Conservation (phyloP, 2,888 invertebrate genomes). For the Leucozona laternaria region DNA sequence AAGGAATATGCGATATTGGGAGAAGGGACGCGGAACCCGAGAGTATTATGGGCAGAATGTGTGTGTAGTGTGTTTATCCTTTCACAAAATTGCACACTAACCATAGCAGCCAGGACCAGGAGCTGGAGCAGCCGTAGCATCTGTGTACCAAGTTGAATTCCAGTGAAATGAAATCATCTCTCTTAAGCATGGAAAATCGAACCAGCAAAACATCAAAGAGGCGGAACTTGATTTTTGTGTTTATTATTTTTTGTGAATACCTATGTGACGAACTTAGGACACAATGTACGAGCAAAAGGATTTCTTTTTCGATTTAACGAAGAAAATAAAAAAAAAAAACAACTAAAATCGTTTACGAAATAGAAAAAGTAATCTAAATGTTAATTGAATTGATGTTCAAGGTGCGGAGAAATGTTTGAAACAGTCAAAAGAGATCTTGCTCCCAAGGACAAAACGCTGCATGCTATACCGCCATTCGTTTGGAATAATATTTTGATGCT, state of each 20-base stretch:
- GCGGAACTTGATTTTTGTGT: constrained; percentile 41
- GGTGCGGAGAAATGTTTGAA: not conserved
- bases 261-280: not conserved
- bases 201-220: constrained; percentile 50
- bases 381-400: constrained; percentile 6
- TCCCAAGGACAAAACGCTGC: not conserved
- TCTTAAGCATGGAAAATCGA: constrained; percentile 11
- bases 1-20: constrained; percentile 12
- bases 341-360: not conserved
- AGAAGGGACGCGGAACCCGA: not conserved
- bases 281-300: not conserved
- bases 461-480: too few relatives aligned
- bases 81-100: constrained; percentile 55
- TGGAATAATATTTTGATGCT: too few relatives aligned
- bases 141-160: constrained; percentile 13
- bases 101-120: not conserved
- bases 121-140: constrained; percentile 9
- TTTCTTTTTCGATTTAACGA: not conserved
- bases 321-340: not conserved
- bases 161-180: constrained; percentile 38
- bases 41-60: not conserved
- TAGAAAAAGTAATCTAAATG: constrained; percentile 28
- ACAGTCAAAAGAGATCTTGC: not conserved
- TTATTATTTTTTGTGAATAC: not conserved
- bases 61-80: constrained; percentile 37